Base-by-base conservation (phyloP, 2,797 vertebrate species). In the Lacerta bilineata region DNA sequence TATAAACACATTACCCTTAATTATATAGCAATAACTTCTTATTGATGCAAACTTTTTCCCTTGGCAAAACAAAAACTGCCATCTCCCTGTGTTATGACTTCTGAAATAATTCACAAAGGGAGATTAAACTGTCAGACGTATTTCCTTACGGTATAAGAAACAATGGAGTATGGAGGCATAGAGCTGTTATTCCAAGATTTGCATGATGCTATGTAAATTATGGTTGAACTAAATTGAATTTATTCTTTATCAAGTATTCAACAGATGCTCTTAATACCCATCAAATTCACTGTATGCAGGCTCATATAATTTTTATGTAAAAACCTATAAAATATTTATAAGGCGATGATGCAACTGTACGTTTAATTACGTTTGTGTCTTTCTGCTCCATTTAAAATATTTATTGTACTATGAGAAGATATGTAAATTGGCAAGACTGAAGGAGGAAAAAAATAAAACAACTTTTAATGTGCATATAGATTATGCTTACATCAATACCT, bases 251-350 rank as follows among this genome's bases (percentile, higher is more conserved):
- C 88, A 91, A 88, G 90, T 91, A 94, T 92, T 93, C 91, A 95
- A 94, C 93, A 95, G 92, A 94, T 94, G 90, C 1, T 93, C 89
- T 82, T 94, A 93, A 93, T 94, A 94, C 84, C 71, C 69, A 93
- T 94, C 92, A 95, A 93, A 91, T 92, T 94, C 81, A 88, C 88
- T 91, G 39, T 88, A 83, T 90, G 92, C 87, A 89, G 88, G 87
- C 81, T 94, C 94, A 93, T 95, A 93, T 92, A 95, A 95, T 94
- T 96, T 96, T 95, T 93, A 95, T 96, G 85, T 92, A 96, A 95
- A 95, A 80, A 95, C 59, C 90, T 90, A 93, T 96, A 91, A 95
- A 95, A 95, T 95, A 96, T 95, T 95, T 94, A 96, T 96, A 89
- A 93, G 84, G 66, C 89, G 80, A 94, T 94, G 84, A 87, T 93